Evolutionary conservation across 2,888 invertebrate species (phyloP).

Genomic region (Pogonocherus hispidulus): DNA sequence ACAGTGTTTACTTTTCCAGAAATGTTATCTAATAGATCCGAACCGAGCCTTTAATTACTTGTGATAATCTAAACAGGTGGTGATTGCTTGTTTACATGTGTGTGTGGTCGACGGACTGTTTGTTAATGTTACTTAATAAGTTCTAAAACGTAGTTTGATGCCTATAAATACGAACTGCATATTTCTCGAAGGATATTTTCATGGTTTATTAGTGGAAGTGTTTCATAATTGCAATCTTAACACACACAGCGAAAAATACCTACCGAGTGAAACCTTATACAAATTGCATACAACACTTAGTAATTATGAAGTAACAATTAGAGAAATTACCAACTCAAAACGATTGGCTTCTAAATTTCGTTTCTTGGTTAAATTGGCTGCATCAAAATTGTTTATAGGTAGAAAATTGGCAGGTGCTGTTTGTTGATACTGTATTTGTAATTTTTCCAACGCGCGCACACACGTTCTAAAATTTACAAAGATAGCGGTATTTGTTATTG

Average conservation of each 20-base stretch:
- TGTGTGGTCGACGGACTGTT: slow-evolving; percentile 10
- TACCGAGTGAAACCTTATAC: slow-evolving; percentile 26
- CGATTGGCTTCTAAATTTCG: slow-evolving; percentile 17
- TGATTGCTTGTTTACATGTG: slow-evolving; percentile 14
- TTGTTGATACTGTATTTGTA: background rate
- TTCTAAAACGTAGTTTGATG: slow-evolving; percentile 4
- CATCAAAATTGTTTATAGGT: slow-evolving; percentile 6
- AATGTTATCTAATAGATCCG: slow-evolving; percentile 17
- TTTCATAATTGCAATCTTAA: slow-evolving; percentile 25
- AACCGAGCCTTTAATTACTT: slow-evolving; percentile 11
- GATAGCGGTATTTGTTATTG: slow-evolving; percentile 25
- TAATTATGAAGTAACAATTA: slow-evolving; percentile 14
- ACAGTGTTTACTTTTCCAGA: slow-evolving; percentile 26
- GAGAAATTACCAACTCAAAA: background rate
- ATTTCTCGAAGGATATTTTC: slow-evolving; percentile 13
- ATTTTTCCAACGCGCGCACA: slow-evolving; percentile 7
- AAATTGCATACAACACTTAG: slow-evolving; percentile 19
- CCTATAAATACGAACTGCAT: slow-evolving; percentile 3
- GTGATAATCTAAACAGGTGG: slow-evolving; percentile 24
- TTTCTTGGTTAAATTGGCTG: slow-evolving; percentile 5
- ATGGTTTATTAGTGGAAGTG: slow-evolving; percentile 24
- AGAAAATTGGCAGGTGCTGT: background rate
- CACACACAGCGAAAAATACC: slow-evolving; percentile 21
- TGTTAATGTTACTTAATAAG: slow-evolving; percentile 6
- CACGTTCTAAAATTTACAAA: slow-evolving; percentile 9